Conservation (phyloP, 2,113 vertebrate species). For the Phaethornis superciliosus region DNA sequence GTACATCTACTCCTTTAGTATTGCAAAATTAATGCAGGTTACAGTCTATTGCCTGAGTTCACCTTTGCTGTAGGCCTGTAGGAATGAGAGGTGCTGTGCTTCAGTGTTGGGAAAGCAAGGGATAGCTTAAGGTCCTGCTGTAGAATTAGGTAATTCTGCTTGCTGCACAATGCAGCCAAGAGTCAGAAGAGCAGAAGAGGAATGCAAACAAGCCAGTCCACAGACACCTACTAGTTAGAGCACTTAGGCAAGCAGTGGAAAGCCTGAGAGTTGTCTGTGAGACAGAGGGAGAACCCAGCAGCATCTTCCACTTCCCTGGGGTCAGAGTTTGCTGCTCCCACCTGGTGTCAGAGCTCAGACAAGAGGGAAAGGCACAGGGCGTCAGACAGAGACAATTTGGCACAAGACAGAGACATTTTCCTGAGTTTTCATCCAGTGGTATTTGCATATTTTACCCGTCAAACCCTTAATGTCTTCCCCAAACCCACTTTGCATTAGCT, state of each 20-base stretch:
- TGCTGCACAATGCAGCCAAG: neutral
- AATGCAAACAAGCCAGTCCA: slow-evolving; percentile 11
- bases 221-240: neutral
- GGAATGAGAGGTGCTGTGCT: neutral
- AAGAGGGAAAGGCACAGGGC: neutral
- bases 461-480: slow-evolving; percentile 11
- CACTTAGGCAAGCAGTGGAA: neutral
- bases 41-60: neutral
- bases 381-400: neutral
- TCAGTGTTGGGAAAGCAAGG: neutral
- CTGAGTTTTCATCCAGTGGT: neutral
- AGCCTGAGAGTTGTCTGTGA: neutral
- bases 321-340: too few relatives aligned
- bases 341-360: neutral
- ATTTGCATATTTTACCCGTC: neutral
- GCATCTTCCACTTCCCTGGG: neutral
- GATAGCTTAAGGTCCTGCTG: neutral
- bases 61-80: neutral
- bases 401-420: neutral
- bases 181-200: neutral
- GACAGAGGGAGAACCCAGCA: neutral
- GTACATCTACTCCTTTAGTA: neutral
- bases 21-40: neutral
- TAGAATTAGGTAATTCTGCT: neutral
- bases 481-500: neutral